These are phyloP conservation scores for Lophura nycthemera DNA, from an alignment of 2,113 vertebrate genomes.

Conservation along the genomic window DNA sequence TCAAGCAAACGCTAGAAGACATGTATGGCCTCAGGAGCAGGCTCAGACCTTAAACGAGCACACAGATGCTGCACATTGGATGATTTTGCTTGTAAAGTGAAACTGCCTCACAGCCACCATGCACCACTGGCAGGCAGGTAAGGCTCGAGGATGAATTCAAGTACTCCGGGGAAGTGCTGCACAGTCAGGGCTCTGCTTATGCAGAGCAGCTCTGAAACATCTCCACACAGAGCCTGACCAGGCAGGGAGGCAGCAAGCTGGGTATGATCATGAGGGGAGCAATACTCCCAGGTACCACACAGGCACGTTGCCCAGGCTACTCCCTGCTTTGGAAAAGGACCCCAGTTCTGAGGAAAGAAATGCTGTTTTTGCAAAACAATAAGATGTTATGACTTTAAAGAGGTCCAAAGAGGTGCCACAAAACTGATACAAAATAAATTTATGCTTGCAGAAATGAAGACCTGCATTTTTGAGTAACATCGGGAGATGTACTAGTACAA, in stretches of 20 bases:
- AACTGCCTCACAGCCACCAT: background rate
- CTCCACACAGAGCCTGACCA: background rate
- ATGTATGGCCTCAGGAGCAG: background rate
- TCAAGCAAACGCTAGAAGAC: background rate
- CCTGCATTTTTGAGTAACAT: no score
- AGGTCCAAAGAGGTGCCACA: no score
- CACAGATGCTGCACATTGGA: rapidly evolving
- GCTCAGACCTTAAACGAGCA: background rate
- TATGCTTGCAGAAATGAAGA: no score
- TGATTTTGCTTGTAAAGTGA: background rate
- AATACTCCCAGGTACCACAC: no score
- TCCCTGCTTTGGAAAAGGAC: background rate
- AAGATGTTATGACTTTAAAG: no score
- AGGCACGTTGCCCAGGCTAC: background rate
- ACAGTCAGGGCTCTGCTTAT: rapidly evolving
- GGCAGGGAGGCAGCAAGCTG: background rate
- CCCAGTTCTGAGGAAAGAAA: background rate
- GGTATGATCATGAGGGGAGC: background rate
- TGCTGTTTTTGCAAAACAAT: background rate
- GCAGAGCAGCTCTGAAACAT: background rate
- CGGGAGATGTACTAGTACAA: no score
- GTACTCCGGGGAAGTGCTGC: background rate
- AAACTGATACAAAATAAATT: no score
- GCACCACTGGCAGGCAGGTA: background rate
- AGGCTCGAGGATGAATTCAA: rapidly evolving